These are phyloP conservation scores for Numida meleagris DNA, from an alignment of 2,113 vertebrate species.

Conservation along the genomic window DNA sequence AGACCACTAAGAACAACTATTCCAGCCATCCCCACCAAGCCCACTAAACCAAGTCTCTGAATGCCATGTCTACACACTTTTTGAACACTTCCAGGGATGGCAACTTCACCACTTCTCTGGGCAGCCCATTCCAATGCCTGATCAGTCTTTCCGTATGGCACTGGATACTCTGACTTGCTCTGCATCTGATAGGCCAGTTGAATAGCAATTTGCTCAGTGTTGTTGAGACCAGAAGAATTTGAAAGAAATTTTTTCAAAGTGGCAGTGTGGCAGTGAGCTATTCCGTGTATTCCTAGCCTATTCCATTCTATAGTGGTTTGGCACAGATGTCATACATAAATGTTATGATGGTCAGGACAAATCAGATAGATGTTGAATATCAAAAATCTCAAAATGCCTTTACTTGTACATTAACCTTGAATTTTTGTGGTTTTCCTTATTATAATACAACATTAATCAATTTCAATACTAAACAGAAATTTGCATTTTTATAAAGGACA, in stretches of 20 bases:
- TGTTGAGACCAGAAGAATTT: neutral
- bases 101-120: too few relatives aligned
- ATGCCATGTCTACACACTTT: too few relatives aligned
- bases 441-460: neutral
- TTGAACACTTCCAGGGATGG: too few relatives aligned
- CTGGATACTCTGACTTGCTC: neutral
- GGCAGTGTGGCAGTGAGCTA: neutral
- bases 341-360: neutral
- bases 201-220: neutral
- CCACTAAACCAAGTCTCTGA: too few relatives aligned
- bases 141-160: neutral
- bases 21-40: too few relatives aligned
- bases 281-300: neutral
- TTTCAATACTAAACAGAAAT: neutral
- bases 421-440: neutral
- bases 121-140: too few relatives aligned
- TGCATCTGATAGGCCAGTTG: neutral
- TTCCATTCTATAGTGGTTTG: neutral
- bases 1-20: too few relatives aligned
- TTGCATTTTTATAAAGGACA: neutral
- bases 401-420: neutral
- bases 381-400: neutral
- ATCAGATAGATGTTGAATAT: neutral
- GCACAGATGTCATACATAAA: neutral
- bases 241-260: neutral